Conservation (phyloP, 2,113 vertebrate genomes). For the Hymenochirus boettgeri region DNA sequence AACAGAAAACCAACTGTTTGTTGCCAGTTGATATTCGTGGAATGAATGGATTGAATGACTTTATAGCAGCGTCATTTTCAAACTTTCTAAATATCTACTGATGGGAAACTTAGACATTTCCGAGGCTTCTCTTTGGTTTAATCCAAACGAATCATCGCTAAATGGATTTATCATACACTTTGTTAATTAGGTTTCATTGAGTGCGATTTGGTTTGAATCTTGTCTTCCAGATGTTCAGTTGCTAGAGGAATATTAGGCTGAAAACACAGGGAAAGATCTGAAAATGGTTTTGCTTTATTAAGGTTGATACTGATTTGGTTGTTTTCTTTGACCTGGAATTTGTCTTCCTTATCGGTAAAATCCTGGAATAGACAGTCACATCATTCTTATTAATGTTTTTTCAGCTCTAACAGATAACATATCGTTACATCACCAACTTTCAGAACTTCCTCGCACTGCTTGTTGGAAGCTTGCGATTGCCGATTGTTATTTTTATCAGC, state of each 20-base stretch:
- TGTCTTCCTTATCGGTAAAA: too few species aligned
- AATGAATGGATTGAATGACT: constrained; percentile 30
- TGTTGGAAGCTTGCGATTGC: too few species aligned
- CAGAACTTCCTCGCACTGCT: too few species aligned
- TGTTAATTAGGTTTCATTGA: neutral
- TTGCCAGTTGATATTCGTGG: constrained; percentile 14
- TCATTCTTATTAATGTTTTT: too few species aligned
- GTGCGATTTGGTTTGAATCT: neutral
- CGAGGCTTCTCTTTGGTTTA: neutral
- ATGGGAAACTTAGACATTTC: neutral
- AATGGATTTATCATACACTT: neutral
- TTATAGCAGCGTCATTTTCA: neutral
- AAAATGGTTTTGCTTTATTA: too few species aligned
- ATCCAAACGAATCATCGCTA: neutral
- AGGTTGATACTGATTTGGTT: too few species aligned
- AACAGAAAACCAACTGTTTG: neutral
- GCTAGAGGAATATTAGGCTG: too few species aligned
- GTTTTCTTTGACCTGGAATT: too few species aligned
- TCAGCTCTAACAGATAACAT: too few species aligned
- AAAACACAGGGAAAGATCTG: too few species aligned
- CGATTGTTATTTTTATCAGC: constrained; percentile 31
- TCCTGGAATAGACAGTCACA: too few species aligned
- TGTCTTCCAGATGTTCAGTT: neutral
- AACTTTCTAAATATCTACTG: neutral
- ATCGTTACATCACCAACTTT: too few species aligned